Conservation (phyloP, 2,888 invertebrate genomes). For the Achlya flavicornis region DNA sequence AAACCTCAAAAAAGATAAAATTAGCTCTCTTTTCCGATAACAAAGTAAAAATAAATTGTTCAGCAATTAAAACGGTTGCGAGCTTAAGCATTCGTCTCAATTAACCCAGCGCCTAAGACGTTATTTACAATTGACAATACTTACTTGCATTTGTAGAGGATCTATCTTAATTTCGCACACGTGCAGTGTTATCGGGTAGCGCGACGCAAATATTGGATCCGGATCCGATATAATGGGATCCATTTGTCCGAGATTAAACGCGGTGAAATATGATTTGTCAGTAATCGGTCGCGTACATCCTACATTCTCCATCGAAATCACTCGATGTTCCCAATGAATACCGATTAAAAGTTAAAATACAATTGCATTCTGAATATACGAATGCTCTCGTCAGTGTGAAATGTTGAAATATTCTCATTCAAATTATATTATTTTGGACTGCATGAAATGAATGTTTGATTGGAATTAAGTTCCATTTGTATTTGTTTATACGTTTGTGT, state of each 20-base stretch:
- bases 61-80: neutral
- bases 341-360: constrained; percentile 6
- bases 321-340: neutral
- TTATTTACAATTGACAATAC: constrained; percentile 1
- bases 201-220: neutral
- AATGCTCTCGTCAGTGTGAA: neutral
- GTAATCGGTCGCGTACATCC: neutral
- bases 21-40: neutral
- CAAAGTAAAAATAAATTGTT: neutral
- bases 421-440: neutral
- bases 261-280: neutral
- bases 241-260: neutral
- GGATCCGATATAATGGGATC: neutral
- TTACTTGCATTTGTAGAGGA: constrained; percentile 1
- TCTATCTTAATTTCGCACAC: constrained; percentile 15
- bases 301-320: neutral
- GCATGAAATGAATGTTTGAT: neutral
- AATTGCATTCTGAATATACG: constrained; percentile 1
- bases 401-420: neutral
- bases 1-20: neutral
- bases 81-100: constrained; percentile 13
- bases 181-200: neutral
- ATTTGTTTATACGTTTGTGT: too few relatives aligned
- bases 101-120: neutral
- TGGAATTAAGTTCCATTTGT: neutral